Conservation (phyloP, 37 sponge, comb jelly and placozoan species). For the Petrosia ficiformis region DNA sequence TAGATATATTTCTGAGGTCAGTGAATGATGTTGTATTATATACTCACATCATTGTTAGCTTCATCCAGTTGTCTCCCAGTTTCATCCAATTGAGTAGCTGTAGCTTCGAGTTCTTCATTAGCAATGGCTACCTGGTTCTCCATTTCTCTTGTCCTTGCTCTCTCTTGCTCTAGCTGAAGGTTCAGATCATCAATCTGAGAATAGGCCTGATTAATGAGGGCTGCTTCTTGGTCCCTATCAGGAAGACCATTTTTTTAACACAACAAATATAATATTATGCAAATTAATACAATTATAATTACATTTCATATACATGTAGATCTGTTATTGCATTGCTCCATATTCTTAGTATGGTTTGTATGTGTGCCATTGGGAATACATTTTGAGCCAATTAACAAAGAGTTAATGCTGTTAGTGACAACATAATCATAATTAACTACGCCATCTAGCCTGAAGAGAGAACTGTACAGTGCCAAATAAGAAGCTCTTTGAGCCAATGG, state of each 20-base stretch:
- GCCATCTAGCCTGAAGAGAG: too few relatives aligned
- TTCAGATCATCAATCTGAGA: slow-evolving; percentile 44
- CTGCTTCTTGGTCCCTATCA: slow-evolving; percentile 64
- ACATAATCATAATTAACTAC: too few relatives aligned
- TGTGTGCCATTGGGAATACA: too few relatives aligned
- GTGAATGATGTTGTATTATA: too few relatives aligned
- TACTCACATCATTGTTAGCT: slow-evolving; percentile 64
- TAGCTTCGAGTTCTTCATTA: slow-evolving; percentile 74
- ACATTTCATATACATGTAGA: not conserved
- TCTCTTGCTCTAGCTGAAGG: slow-evolving; percentile 63
- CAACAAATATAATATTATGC: not conserved
- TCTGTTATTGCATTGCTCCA: too few relatives aligned
- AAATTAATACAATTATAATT: not conserved
- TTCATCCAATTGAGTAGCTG: slow-evolving; percentile 66
- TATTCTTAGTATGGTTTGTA: too few relatives aligned
- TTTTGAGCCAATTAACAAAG: too few relatives aligned
- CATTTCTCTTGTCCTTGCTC: slow-evolving; percentile 40
- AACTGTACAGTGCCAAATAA: too few relatives aligned
- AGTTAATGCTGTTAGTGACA: too few relatives aligned
- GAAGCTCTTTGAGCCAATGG: too few relatives aligned
- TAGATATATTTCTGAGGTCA: too few relatives aligned
- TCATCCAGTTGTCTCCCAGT: slow-evolving; percentile 77
- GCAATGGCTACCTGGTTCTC: slow-evolving; percentile 59
- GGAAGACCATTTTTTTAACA: not conserved
- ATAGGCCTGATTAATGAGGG: slow-evolving; percentile 59